phyloP scores from a whole-genome alignment of 2,113 vertebrate species.

The Phalacrocorax brasilianus region DNA sequence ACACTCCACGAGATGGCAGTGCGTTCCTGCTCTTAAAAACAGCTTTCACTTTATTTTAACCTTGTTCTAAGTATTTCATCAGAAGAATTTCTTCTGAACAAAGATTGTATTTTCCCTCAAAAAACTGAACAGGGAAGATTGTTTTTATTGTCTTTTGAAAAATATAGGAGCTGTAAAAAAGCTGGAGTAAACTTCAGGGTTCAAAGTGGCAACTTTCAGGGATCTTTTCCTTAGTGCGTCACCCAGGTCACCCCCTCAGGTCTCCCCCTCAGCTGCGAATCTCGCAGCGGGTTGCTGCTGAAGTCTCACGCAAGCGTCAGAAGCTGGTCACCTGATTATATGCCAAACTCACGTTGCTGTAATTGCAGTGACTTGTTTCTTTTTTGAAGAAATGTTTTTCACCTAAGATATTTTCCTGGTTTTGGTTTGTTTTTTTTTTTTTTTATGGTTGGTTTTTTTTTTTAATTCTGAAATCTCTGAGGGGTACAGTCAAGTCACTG shows the following conservation, averaged over 20 bases:
- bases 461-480: not conserved
- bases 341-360: not conserved
- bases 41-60: not conserved
- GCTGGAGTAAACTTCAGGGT: not conserved
- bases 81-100: constrained; percentile 40
- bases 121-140: not conserved
- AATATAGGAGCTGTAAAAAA: not conserved
- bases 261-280: not conserved
- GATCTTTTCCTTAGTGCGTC: not conserved
- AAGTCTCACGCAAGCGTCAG: not conserved
- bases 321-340: not conserved
- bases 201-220: not conserved
- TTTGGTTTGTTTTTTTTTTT: not conserved
- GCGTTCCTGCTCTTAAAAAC: constrained; percentile 49
- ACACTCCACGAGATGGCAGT: constrained; percentile 75
- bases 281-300: not conserved
- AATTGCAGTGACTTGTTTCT: not conserved
- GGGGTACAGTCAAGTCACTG: not conserved
- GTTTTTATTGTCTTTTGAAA: constrained; percentile 14
- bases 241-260: not conserved
- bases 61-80: constrained; percentile 50
- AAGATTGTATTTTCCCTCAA: constrained; percentile 34
- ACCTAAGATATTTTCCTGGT: not conserved
- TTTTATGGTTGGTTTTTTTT: too few relatives aligned
- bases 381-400: not conserved